Percentiles rank a stretch among this genome's conserved stretches.
Evolutionary conservation across 2,113 vertebrate genomes (phyloP).

Genomic region (Dromas ardeola): DNA sequence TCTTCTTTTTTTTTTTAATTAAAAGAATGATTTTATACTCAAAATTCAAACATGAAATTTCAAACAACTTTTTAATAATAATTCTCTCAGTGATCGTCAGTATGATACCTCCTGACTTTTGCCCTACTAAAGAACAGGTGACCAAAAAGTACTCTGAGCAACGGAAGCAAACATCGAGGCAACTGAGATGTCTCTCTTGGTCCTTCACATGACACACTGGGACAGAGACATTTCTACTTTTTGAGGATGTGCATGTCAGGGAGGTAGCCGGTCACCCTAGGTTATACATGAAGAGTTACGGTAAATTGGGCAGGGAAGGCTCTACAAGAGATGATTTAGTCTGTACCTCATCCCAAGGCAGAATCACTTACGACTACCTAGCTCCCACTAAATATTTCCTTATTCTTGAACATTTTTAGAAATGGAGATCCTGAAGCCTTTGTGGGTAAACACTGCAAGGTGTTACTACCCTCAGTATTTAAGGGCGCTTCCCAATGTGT

Average conservation of each 20-base stretch:
- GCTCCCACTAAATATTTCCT: not conserved
- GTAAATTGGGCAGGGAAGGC: not conserved
- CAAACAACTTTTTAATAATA: not conserved
- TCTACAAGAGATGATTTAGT: not conserved
- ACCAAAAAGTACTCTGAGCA: not conserved
- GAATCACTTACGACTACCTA: not conserved
- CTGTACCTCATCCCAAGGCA: not conserved
- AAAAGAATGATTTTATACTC: not conserved
- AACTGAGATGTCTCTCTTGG: not conserved
- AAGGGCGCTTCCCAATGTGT: not conserved
- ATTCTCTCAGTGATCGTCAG: not conserved
- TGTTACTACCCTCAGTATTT: not conserved
- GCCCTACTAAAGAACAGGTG: not conserved
- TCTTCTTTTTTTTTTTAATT: not conserved
- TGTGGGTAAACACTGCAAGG: not conserved
- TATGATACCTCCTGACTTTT: not conserved
- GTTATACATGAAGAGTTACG: not conserved
- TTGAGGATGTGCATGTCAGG: fast-evolving
- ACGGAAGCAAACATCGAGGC: not conserved
- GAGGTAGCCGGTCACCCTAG: not conserved
- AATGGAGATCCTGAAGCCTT: not conserved
- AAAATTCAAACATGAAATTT: not conserved
- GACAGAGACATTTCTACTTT: not conserved
- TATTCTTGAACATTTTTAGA: not conserved
- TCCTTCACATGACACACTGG: not conserved